A percentile compares a stretch with the other conserved stretches of the same genome.
Evolutionary conservation across 2,888 invertebrate species (phyloP).

Genomic region (Torymus aiolomorphi): DNA sequence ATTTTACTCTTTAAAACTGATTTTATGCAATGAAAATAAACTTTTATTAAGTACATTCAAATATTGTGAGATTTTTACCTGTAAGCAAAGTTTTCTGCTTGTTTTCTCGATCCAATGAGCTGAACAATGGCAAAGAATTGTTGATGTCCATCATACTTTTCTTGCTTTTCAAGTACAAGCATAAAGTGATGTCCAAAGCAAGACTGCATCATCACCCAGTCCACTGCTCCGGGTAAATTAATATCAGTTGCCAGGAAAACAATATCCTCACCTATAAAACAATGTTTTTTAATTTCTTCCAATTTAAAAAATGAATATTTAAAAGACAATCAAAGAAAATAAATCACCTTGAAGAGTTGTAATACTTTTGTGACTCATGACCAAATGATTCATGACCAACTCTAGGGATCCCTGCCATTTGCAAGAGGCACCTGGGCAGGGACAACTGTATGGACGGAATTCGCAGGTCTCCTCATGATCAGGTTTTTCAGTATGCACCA

Average conservation of each 20-base stretch:
- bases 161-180: slow-evolving; percentile 98
- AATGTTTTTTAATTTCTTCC: background rate
- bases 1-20: too few relatives aligned
- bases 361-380: slow-evolving; percentile 98
- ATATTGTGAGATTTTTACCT: slow-evolving; percentile 76
- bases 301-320: background rate
- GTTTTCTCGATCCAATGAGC: slow-evolving; percentile 97
- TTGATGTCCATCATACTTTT: slow-evolving; percentile 97
- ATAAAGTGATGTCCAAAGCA: slow-evolving; percentile 99
- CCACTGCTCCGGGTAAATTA: slow-evolving; percentile 98
- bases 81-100: slow-evolving; percentile 99
- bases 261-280: slow-evolving; percentile 91
- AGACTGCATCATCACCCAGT: slow-evolving; percentile 99
- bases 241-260: slow-evolving; percentile 99
- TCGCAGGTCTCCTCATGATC: slow-evolving; percentile 99
- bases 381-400: slow-evolving; percentile 98
- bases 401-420: slow-evolving; percentile 99
- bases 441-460: slow-evolving; percentile 98
- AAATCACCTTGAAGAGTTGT: slow-evolving; percentile 95
- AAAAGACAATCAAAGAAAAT: slow-evolving; percentile 8
- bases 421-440: slow-evolving; percentile 99
- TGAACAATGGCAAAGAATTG: slow-evolving; percentile 99
- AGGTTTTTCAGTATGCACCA: slow-evolving; percentile 97
- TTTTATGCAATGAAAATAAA: too few relatives aligned
- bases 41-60: too few relatives aligned